Percentiles rank a stretch among this genome's conserved stretches.
These are phyloP conservation scores for Morelia viridis DNA, from an alignment of 2,797 vertebrate genomes.

Conservation along the genomic window DNA sequence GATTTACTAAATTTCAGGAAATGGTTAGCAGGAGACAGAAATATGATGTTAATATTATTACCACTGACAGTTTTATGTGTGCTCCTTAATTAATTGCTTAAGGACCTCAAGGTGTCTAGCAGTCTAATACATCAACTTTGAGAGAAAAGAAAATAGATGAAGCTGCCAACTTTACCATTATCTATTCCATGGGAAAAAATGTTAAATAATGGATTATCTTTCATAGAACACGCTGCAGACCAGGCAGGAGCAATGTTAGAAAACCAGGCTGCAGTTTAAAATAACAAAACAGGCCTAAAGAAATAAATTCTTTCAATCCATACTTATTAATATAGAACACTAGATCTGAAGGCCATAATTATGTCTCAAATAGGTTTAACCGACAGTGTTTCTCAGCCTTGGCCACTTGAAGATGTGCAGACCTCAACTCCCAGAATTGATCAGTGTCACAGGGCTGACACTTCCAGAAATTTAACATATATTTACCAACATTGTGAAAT, in stretches of 20 bases:
- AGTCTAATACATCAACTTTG: not conserved
- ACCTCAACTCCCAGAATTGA: no score
- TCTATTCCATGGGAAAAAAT: not conserved
- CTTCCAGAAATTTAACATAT: not conserved
- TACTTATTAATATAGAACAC: not conserved
- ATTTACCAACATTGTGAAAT: not conserved
- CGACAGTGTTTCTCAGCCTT: no score
- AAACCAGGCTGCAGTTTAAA: not conserved
- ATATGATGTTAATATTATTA: not conserved
- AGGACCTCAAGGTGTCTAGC: not conserved
- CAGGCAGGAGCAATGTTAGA: not conserved
- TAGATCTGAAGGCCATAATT: not conserved
- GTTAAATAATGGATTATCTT: not conserved
- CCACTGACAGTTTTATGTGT: constrained; percentile 3
- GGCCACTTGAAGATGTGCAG: no score
- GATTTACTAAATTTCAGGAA: not conserved
- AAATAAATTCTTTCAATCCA: not conserved
- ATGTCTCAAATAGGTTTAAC: not conserved
- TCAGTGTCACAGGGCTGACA: not conserved
- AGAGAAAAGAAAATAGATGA: not conserved
- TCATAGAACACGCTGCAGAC: not conserved
- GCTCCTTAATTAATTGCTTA: not conserved
- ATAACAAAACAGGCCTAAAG: not conserved
- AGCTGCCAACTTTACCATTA: not conserved
- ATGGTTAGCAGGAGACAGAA: not conserved